These are phyloP conservation scores for Apis dorsata DNA, from an alignment of 1,140 invertebrate genomes.

Conservation along the genomic window DNA sequence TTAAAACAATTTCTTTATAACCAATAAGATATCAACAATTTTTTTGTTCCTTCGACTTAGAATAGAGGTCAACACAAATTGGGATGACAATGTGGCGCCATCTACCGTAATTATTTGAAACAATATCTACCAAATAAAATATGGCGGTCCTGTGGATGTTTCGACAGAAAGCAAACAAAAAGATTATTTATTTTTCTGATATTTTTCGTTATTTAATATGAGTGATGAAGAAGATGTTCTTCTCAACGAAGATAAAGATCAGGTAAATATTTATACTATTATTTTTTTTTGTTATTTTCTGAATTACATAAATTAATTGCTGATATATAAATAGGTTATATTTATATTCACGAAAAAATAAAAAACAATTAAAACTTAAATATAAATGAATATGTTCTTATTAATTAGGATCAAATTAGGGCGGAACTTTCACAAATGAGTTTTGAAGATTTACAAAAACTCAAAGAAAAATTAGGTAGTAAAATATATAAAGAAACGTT, in stretches of 20 bases:
- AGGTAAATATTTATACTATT: constrained; percentile 47
- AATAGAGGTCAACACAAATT: not conserved
- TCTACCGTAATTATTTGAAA: not conserved
- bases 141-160: not conserved
- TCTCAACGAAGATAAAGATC: constrained; percentile 56
- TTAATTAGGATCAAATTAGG: constrained; percentile 73
- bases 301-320: not conserved
- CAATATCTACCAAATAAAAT: not conserved
- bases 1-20: not conserved
- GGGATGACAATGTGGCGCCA: not conserved
- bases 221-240: constrained; percentile 53
- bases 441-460: constrained; percentile 89
- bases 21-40: not conserved
- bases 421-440: constrained; percentile 84
- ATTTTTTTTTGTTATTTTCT: not conserved
- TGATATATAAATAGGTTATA: constrained; percentile 10
- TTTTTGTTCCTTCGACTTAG: too few relatives aligned
- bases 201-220: constrained; percentile 54
- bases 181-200: not conserved
- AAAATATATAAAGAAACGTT: constrained; percentile 90
- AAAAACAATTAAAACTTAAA: not conserved
- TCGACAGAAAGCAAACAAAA: too few relatives aligned
- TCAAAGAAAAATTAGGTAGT: constrained; percentile 89
- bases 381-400: not conserved
- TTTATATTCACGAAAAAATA: not conserved